phyloP scores from a whole-genome alignment of 2,888 invertebrate genomes.

The Sinentomon sp. region DNA sequence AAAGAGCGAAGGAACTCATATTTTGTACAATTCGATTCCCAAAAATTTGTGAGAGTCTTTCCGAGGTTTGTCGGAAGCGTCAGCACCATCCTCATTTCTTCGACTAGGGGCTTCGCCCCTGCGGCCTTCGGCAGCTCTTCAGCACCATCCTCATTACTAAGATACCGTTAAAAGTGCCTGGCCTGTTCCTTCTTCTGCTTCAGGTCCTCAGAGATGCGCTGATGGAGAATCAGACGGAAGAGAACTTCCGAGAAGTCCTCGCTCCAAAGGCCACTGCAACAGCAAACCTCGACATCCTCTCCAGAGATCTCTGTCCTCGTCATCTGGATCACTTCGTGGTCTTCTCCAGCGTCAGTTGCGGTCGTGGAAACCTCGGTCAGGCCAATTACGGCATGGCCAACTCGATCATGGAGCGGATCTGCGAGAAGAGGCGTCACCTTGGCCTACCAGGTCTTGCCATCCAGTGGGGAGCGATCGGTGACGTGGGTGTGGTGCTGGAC shows the following conservation, averaged over 20 bases:
- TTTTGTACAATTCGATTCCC: too few species aligned
- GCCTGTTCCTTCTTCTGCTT: neutral
- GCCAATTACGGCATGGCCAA: conserved; percentile 91
- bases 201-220: conserved; percentile 53
- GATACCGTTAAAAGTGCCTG: too few species aligned
- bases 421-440: conserved; percentile 50
- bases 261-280: conserved; percentile 58
- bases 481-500: conserved; percentile 75
- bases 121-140: too few species aligned
- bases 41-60: too few species aligned
- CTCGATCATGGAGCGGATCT: conserved; percentile 86
- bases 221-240: conserved; percentile 55
- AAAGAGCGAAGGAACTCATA: too few species aligned
- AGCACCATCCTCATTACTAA: too few species aligned
- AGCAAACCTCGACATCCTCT: conserved; percentile 45
- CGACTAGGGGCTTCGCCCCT: too few species aligned
- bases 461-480: conserved; percentile 98
- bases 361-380: conserved; percentile 87
- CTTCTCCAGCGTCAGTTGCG: conserved; percentile 89
- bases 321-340: conserved; percentile 60
- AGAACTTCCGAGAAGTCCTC: conserved; percentile 50
- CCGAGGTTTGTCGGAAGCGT: too few species aligned
- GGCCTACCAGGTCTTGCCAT: conserved; percentile 71
- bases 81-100: too few species aligned
- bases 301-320: conserved; percentile 39